These are phyloP conservation scores for Lepidocyrtoides sp. DNA, from an alignment of 2,888 invertebrate genomes.

Conservation along the genomic window DNA sequence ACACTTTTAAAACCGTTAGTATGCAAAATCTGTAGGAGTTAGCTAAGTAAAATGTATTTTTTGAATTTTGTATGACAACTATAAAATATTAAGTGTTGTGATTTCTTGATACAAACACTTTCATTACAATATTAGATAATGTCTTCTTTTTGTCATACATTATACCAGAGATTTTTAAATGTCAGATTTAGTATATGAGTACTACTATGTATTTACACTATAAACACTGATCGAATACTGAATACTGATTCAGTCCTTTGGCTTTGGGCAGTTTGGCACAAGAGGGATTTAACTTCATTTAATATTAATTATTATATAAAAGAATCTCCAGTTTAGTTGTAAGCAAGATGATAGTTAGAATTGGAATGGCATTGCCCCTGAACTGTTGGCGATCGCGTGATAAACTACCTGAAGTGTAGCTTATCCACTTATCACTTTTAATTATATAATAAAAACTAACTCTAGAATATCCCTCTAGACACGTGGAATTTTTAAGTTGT, in stretches of 20 bases:
- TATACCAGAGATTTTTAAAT: constrained; percentile 33
- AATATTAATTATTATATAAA: neutral
- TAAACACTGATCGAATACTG: constrained; percentile 55
- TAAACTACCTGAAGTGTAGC: neutral
- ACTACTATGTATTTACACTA: constrained; percentile 36
- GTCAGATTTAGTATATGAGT: constrained; percentile 29
- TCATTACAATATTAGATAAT: constrained; percentile 27
- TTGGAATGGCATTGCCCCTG: constrained; percentile 24
- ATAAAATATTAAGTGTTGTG: neutral
- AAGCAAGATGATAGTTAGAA: neutral
- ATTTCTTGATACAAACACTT: constrained; percentile 6
- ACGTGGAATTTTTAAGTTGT: neutral
- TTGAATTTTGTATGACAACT: constrained; percentile 3
- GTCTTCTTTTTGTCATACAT: constrained; percentile 11
- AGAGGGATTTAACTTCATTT: neutral
- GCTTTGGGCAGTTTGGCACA: constrained; percentile 61
- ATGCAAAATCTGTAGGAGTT: neutral
- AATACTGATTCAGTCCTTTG: constrained; percentile 64
- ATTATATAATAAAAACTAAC: neutral
- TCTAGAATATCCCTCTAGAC: neutral
- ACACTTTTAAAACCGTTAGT: neutral
- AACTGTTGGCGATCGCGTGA: neutral
- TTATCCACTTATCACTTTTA: constrained; percentile 57
- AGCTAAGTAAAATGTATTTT: constrained; percentile 7
- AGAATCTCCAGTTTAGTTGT: constrained; percentile 9